Evolutionary conservation across 2,888 invertebrate genomes (phyloP), one percentile per base, ranked within the genome.

Genomic region (Seira sanloemensis): DNA sequence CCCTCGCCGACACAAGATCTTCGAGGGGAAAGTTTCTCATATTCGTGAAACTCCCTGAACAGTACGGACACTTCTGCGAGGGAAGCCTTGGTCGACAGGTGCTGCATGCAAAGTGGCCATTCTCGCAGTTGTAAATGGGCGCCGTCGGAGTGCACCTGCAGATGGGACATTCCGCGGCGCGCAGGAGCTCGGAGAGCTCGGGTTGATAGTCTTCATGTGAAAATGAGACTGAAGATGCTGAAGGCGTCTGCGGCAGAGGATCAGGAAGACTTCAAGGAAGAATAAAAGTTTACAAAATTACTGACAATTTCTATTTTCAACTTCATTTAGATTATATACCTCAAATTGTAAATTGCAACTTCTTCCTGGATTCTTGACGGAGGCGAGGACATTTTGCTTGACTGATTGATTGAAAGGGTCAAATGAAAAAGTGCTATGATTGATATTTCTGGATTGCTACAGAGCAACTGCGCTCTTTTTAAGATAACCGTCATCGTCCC

Each of bases 11-110:
- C 1, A 87, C 76, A 0, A 87, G 46, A 54, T 68, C 54, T 21
- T 87, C 87, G 58, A 87, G 16, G 1, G 87, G 87, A 66, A 78
- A 87, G 50, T 87, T 87, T 26, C 87, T 46, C 84, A 87, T 87
- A 46, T 25, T 27, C 2, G 87, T 87, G 21, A 87, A 86, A 16
- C 54, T 46, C 24, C 77, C 86, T 1, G 27, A 27, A 67, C 87
- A 87, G 58, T 82, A 86, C 2, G 68, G 72, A 71, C 87, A 87
- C 9, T 68, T 69, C 9, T 74, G 62, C 5, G 73, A 23, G 1
- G 72, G 25, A 9, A 87, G 50, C 9, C 79, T 78, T 12, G 82
- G 82, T 4, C 67, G 65, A 71, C 87, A 87, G 2, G 62, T 26
- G 2, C 54, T 27, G 50, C 87, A 87, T 0, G 75, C 68, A 50